A percentile compares a stretch with the other conserved stretches of the same genome.
Conservation (phyloP, 2,888 invertebrate genomes). For the Drosophila emarginata region DNA sequence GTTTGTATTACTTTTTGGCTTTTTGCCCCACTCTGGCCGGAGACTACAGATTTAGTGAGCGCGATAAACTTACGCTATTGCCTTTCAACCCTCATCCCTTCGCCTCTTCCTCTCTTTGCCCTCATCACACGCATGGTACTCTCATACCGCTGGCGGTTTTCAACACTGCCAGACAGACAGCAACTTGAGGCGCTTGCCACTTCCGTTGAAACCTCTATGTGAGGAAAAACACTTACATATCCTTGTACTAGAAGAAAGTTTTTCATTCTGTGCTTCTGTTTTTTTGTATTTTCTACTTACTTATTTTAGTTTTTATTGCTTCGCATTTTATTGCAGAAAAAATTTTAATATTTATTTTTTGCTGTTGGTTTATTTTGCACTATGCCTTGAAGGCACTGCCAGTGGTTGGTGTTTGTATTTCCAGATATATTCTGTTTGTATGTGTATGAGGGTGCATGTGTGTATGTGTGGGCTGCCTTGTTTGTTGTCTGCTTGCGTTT, state of each 20-base stretch:
- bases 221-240: constrained; percentile 45
- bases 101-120: neutral
- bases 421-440: neutral
- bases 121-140: neutral
- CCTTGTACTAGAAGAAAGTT: constrained; percentile 27
- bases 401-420: constrained; percentile 17
- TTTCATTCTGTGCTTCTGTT: constrained; percentile 21
- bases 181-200: constrained; percentile 67
- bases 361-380: constrained; percentile 58
- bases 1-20: constrained; percentile 48
- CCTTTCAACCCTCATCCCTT: constrained; percentile 11
- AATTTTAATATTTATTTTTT: constrained; percentile 74
- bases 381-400: constrained; percentile 38
- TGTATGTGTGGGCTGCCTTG: constrained; percentile 25
- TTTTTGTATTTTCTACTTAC: constrained; percentile 18
- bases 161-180: constrained; percentile 50
- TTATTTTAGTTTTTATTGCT: constrained; percentile 58
- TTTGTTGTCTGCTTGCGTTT: constrained; percentile 49
- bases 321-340: constrained; percentile 62
- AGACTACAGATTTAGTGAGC: constrained; percentile 57
- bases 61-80: constrained; percentile 58
- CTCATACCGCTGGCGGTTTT: constrained; percentile 48
- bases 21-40: constrained; percentile 50
- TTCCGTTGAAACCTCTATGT: constrained; percentile 56
- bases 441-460: constrained; percentile 17